Base-by-base conservation (phyloP, 2,797 vertebrate species). In the Phaenicophaeus curvirostris region DNA sequence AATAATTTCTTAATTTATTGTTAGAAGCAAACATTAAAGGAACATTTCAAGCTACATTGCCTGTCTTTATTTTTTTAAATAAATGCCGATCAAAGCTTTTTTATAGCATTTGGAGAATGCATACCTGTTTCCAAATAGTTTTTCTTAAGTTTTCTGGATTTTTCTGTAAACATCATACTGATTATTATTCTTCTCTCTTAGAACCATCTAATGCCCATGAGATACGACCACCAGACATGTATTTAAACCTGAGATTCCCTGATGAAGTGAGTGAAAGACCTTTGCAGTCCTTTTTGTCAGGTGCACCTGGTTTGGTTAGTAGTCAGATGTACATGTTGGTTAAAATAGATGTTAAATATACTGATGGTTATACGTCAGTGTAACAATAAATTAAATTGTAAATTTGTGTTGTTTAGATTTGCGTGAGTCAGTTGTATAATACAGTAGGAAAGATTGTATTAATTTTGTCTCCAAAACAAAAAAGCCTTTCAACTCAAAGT, bases 281-380 rank as follows among this genome's bases (percentile, higher is more conserved):
- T 83, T 63, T 80, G 13, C 46, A 87, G 53, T 79, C 81, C 59
- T 85, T 92, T 50, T 10, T 31, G 46, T 88, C 90, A 53, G 85
- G 77, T 81, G 76, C 93, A 83, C 39, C 55, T 86, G 90, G 85
- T 73, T 81, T 89, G 97, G 96, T 97, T 95, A 97, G 95, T 96
- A 23, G 41, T 90, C 58, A 54, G 73, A 33, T 80, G 31, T 74
- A 41, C 50, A 19, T 75, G 17, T 15, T 17, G 9, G 15, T 58
- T 73, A 33, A 87, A 90, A 84, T 51, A 50, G 4, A 61, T 57
- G 61, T 54, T 35, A 48, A 69, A 15, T 53, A 3, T 41, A 4
- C 27, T 11, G 1, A 68, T 85, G 82, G 23, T 80, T 12, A 58
- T 76, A 51, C 19, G 27, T 78, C 41, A 8, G n/a, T n/a, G n/a